Evolutionary conservation across 2,113 vertebrate genomes (phyloP), one percentile per base, ranked within the genome.

Genomic region (Puma concolor): DNA sequence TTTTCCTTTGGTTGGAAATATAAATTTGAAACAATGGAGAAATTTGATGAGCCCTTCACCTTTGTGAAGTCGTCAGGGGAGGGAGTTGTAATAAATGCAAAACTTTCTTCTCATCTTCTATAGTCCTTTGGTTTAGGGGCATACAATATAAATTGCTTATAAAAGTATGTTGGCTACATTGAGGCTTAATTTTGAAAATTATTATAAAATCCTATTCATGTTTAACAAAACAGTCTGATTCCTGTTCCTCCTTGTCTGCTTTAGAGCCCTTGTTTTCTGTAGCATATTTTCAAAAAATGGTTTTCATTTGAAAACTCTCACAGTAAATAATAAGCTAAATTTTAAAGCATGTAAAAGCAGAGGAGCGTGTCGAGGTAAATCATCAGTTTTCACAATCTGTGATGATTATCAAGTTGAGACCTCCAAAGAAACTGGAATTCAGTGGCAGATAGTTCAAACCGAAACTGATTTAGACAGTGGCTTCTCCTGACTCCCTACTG

Each of bases 1-100:
- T 94, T 85, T 91, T 79, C 52, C 31, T 90, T 86, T 82, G 80
- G 76, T 96, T 92, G 50, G 64, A 96, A 92, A 95, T 94, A 52
- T 2, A 50, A 69, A 92, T 91, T 50, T 41, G 41, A 67, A 91
- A 84, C n/a, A 74, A 25, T 91, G 52, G 25, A 33, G 44, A 44
- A 81, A 87, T 12, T 27, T 41, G 5, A 41, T 69, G 9, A 91
- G 13, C 23, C 5, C 1, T 11, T 90, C 38, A 15, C 86, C 0
- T 33, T 66, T 69, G 79, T 66, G 82, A 76, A 41, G 9, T 23
- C 7, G 57, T 25, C 17, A 5, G 11, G 10, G 1, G 21, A 16
- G 27, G 41, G 44, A 60, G 50, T 57, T 86, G 29, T 72, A 72
- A 86, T 19, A 83, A 95, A 63, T 87, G 44, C 36, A 93, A 72